Base-by-base conservation (phyloP, 1,140 invertebrate species). In the Psix sp. region DNA sequence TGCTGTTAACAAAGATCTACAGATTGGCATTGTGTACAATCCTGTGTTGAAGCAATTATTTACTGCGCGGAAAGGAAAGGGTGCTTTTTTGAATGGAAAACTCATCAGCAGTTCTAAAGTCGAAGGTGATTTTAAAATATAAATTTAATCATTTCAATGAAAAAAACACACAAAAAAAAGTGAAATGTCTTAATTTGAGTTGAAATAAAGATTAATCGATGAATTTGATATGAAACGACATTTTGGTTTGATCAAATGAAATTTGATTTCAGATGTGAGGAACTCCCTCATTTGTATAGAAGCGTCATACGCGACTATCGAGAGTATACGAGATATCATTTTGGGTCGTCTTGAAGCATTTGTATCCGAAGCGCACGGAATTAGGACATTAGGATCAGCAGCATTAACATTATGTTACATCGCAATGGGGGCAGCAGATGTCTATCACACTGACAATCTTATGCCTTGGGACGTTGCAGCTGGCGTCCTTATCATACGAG, bases 1-100 rank as follows among this genome's bases (percentile, higher is more conserved):
- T 16, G 82, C 88, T 11, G 86, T 94, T 1, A 90, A 94, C 29
- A 92, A 93, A 80, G 81, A 92, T 77, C 79, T 91, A 6, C 88
- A 90, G 33, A 87, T 92, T 66, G 91, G 93, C 2, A 90, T 96
- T 56, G 90, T 96, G 17, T 96, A 93, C 77, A 94, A 94, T 86
- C 93, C 94, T 1, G 87, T 94, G 31, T 80, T 91, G 9, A 89
- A 95, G 65, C 91, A 94, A 80, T 84, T 95, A 72, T 96, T 91
- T 76, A 91, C 92, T 6, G 94, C 94, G 0, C 87, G 88, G 75
- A 90, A 88, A 81, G 93, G 93, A 1, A 83, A 90, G 76, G 94
- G 94, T 3, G 93, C 95, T 5, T 94, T 88, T 86, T 85, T 92
- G 10, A 96, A 96, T 88, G 92, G 91, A 5, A 82, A 90, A 73